These are phyloP conservation scores for Enteromius afrohamiltoni DNA, from an alignment of 2,797 vertebrate genomes.

Conservation along the genomic window DNA sequence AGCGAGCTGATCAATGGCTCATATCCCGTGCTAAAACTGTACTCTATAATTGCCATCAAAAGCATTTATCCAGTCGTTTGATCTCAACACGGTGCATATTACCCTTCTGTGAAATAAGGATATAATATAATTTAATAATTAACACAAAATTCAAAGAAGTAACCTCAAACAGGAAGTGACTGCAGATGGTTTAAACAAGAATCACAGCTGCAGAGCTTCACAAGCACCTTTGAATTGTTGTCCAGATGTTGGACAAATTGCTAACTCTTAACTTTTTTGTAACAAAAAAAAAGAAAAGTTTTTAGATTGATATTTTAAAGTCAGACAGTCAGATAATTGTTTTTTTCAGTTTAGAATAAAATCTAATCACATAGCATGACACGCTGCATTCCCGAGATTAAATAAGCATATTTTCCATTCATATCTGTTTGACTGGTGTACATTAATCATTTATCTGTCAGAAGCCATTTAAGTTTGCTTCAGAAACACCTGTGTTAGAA, in stretches of 20 bases:
- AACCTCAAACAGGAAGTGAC: conserved; percentile 6
- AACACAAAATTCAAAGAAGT: conserved; percentile 23
- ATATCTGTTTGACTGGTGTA: neutral
- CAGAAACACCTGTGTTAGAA: conserved; percentile 11
- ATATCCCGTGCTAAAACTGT: neutral
- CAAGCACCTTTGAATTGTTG: neutral
- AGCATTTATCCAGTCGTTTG: conserved; percentile 54
- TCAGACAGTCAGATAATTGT: neutral
- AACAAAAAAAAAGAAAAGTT: neutral
- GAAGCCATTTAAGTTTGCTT: neutral
- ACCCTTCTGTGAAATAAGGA: neutral
- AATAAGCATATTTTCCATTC: conserved; percentile 12
- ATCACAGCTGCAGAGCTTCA: conserved; percentile 18
- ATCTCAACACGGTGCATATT: conserved; percentile 22
- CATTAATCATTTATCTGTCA: conserved; percentile 32
- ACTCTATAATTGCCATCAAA: conserved; percentile 41
- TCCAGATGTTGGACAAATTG: neutral
- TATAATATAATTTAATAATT: conserved; percentile 27
- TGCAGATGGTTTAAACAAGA: conserved; percentile 22
- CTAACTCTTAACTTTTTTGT: conserved; percentile 2
- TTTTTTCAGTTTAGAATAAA: neutral
- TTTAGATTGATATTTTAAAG: neutral
- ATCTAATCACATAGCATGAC: neutral
- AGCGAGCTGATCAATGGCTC: conserved; percentile 20
- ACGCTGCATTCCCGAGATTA: neutral